These are phyloP conservation scores for Slavum lentiscoides DNA, from an alignment of 2,888 invertebrate species.

Conservation along the genomic window DNA sequence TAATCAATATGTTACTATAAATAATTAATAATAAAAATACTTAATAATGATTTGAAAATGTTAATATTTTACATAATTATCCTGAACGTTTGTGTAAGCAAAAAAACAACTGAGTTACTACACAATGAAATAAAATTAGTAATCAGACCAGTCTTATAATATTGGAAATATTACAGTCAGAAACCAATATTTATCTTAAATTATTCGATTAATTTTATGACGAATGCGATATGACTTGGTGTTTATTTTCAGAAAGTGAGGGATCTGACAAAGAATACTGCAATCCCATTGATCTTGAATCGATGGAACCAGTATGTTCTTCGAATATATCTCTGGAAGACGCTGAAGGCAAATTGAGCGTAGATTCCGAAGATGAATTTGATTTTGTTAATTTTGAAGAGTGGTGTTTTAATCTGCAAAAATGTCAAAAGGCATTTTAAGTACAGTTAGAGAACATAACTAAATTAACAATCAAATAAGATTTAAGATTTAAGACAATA, in stretches of 20 bases:
- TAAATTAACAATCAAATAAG: not conserved
- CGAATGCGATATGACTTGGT: not conserved
- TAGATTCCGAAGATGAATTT: constrained; percentile 28
- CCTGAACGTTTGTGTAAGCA: too few species aligned
- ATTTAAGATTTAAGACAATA: not conserved
- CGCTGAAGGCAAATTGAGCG: not conserved
- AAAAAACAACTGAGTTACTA: too few species aligned
- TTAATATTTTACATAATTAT: too few species aligned
- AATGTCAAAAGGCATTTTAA: not conserved
- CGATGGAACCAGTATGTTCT: constrained; percentile 5
- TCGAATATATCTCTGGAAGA: not conserved
- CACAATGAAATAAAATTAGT: constrained; percentile 22
- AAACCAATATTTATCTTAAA: not conserved
- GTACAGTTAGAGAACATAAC: not conserved
- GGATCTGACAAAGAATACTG: constrained; percentile 13
- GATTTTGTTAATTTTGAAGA: constrained; percentile 23
- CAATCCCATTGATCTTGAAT: not conserved
- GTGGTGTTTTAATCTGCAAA: constrained; percentile 33
- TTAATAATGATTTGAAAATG: too few species aligned
- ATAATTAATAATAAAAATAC: too few species aligned
- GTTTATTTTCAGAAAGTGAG: constrained; percentile 11
- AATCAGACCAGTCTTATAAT: constrained; percentile 35
- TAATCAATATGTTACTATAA: too few species aligned
- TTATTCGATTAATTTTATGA: constrained; percentile 9
- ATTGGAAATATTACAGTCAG: constrained; percentile 18